Base-by-base conservation (phyloP, 2,797 vertebrate genomes). In the Eurystomus glaucurus region DNA sequence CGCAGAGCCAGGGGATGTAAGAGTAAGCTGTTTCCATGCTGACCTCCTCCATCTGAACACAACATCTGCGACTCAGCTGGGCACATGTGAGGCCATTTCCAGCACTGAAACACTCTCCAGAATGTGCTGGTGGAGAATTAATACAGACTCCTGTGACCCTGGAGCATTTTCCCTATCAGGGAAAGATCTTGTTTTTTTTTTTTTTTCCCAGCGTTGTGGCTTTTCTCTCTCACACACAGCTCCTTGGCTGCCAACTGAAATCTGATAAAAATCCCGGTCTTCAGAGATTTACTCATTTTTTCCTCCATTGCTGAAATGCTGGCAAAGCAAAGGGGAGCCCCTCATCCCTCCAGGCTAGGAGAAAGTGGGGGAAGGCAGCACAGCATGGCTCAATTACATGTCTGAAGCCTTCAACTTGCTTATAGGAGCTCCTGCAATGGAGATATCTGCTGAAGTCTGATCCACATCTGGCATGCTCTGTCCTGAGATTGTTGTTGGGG, bases 21-120 rank as follows among this genome's bases (percentile, higher is more conserved):
- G 65, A 70, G 48, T 19, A 62, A 79, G 58, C 35, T 66, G 64
- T 88, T 90, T 86, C 74, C 52, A 37, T 20, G 69, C 41, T 85
- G 92, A 91, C 0, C 2, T 70, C 55, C 48, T 43, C n/a, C 62
- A n/a, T 72, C 55, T 51, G 64, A 87, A 79, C 37, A 46, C 45
- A 91, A 84, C 79, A 86, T 95, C 80, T 95, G 82, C 5, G 21
- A 55, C 71, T 88, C 79, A 82, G 86, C 62, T 93, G 85, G 57
- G 60, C 35, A 14, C 4, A 1, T 78, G 75, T 77, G 72, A 96
- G 58, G 70, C 58, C 64, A 31, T 50, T 77, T 88, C 43, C 64
- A 77, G 76, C 1, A 1, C 64, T 7, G 8, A 84, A 94, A 86
- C 6, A 2, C 64, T 90, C 58, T 69, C 76, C 50, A 86, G 69